Percentiles rank a stretch among this genome's conserved stretches.
Conservation (phyloP, 2,113 vertebrate genomes). For the Alectura lathami region DNA sequence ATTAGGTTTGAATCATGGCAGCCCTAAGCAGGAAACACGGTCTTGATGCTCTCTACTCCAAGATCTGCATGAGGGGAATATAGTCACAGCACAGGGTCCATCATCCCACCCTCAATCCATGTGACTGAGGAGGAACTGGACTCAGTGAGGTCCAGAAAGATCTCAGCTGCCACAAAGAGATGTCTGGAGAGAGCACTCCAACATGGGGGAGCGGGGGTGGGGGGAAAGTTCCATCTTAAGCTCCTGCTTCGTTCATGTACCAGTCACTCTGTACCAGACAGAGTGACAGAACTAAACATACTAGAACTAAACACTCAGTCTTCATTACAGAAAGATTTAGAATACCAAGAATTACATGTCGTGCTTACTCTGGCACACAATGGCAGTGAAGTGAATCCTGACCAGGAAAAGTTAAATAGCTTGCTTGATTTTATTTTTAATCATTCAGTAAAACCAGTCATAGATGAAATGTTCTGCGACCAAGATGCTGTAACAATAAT, state of each 20-base stretch:
- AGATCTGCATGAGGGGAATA: rapidly evolving
- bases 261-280: neutral
- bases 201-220: too few relatives aligned
- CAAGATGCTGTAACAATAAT: neutral
- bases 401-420: neutral
- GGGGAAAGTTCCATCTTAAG: neutral
- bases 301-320: neutral
- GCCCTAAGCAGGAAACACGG: neutral
- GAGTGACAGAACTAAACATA: too few relatives aligned
- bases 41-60: neutral
- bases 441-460: neutral
- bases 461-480: neutral
- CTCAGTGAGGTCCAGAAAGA: neutral
- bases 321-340: neutral
- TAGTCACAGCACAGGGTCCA: neutral
- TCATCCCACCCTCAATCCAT: neutral
- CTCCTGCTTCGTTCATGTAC: neutral
- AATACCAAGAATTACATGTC: neutral
- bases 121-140: neutral
- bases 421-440: neutral
- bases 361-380: neutral
- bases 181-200: neutral
- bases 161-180: neutral
- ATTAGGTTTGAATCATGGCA: neutral
- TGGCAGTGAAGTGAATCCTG: neutral